Evolutionary conservation across 1,140 invertebrate species (phyloP), one percentile per base, ranked within the genome.

Genomic region (Scaptomyza hsui): DNA sequence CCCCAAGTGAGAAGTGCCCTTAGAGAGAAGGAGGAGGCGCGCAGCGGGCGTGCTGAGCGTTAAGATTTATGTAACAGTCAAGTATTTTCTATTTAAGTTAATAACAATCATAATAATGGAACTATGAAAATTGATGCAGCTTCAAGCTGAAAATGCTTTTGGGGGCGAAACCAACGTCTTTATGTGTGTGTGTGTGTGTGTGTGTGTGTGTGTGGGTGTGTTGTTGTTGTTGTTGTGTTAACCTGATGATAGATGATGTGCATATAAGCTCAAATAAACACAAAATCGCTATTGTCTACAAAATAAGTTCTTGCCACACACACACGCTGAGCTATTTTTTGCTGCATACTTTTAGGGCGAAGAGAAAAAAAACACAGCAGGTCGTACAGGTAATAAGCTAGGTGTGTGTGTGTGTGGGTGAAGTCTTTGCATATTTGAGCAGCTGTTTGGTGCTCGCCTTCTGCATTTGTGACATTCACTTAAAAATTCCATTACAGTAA

Each of bases 81-180:
- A 88, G 82, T 88, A 88, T 88, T 88, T 88, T 88, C 82, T 88
- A 88, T 88, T 88, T 88, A 88, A 88, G 82, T 88, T 88, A 88
- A 88, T 88, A 88, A 88, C 82, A 88, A 88, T 88, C 82, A 88
- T 88, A 88, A 88, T 88, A 88, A 88, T 88, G 82, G 78, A 74
- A 88, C 67, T 86, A 80, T 71, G 64, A 88, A 81, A 85, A 88
- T 88, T 88, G 82, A 88, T 81, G 82, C 74, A 81, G 62, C 76
- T 32, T 32, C 44, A 47, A 65, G 60, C 41, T 53, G 26, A 37
- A 16, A 52, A 10, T 49, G 15, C 37, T 51, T 44, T 48, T 12
- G 21, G 37, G 16, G 21, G 18, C 32, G 12, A n/a, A 12, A 21
- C 6, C 12, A 65, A 18, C 48, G 19, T 18, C 32, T n/a, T 18